Conservation (phyloP, 2,888 invertebrate species). For the Embidobia sp. region DNA sequence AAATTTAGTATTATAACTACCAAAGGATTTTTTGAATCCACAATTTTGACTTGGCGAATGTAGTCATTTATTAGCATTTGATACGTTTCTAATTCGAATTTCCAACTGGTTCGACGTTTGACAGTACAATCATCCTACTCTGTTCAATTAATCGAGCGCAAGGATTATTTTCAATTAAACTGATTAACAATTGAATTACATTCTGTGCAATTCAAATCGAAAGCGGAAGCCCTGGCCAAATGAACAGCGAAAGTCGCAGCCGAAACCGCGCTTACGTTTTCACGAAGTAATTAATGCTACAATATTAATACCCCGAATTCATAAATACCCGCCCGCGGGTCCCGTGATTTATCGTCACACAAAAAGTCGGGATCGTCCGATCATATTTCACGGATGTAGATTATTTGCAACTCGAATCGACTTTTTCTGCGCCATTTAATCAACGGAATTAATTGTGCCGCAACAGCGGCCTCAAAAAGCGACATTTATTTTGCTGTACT, state of each 20-base stretch:
- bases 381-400: constrained; percentile 11
- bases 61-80: too few species aligned
- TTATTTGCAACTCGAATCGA: constrained; percentile 10
- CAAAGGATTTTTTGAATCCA: too few species aligned
- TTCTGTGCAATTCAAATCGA: too few species aligned
- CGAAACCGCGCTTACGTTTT: background rate
- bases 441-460: constrained; percentile 13
- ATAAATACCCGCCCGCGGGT: background rate
- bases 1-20: too few species aligned
- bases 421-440: constrained; percentile 25
- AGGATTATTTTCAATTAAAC: too few species aligned
- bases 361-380: background rate
- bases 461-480: constrained; percentile 8
- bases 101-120: too few species aligned
- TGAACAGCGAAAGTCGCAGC: background rate
- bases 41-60: too few species aligned
- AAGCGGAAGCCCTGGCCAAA: background rate
- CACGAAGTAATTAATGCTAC: background rate
- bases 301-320: background rate
- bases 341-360: constrained; percentile 6
- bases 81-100: too few species aligned
- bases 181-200: too few species aligned
- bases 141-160: too few species aligned
- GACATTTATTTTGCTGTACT: constrained; percentile 12
- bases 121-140: too few species aligned